A percentile compares a stretch with the other conserved stretches of the same genome.
Evolutionary conservation across 2,797 vertebrate genomes (phyloP).

Genomic region (Crypturellus tataupa): DNA sequence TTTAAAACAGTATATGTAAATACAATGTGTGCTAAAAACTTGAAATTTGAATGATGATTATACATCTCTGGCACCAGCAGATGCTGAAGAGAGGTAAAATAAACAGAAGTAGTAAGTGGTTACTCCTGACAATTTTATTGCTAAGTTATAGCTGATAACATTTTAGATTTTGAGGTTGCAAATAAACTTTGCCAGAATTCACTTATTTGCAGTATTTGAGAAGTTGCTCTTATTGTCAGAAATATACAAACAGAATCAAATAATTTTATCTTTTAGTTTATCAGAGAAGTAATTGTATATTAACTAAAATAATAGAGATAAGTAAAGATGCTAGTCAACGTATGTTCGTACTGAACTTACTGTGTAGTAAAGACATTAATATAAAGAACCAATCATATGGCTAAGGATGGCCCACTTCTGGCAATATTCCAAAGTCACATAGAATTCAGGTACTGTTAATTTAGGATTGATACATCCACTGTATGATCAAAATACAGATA

Average conservation of each 20-base stretch:
- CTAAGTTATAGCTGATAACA: background rate
- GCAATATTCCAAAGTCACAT: background rate
- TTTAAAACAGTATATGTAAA: background rate
- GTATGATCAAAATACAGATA: background rate
- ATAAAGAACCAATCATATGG: background rate
- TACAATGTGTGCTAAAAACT: background rate
- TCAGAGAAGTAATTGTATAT: too few species aligned
- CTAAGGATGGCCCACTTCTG: background rate
- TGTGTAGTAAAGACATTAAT: background rate
- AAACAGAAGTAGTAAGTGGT: background rate
- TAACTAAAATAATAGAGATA: background rate
- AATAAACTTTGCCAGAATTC: background rate
- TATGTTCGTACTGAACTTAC: background rate
- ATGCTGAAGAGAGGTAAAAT: background rate
- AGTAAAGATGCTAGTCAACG: background rate
- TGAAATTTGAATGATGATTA: too few species aligned
- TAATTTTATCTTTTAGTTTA: too few species aligned
- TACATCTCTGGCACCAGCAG: background rate
- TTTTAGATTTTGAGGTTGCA: background rate
- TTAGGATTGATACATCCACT: background rate
- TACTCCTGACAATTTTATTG: background rate
- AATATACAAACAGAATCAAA: background rate
- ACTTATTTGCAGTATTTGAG: background rate
- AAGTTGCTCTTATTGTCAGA: background rate
- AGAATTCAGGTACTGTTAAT: background rate